Percentiles rank a stretch among this genome's conserved stretches.
phyloP scores from a whole-genome alignment of 2,113 vertebrate species.

The Rissa tridactyla region DNA sequence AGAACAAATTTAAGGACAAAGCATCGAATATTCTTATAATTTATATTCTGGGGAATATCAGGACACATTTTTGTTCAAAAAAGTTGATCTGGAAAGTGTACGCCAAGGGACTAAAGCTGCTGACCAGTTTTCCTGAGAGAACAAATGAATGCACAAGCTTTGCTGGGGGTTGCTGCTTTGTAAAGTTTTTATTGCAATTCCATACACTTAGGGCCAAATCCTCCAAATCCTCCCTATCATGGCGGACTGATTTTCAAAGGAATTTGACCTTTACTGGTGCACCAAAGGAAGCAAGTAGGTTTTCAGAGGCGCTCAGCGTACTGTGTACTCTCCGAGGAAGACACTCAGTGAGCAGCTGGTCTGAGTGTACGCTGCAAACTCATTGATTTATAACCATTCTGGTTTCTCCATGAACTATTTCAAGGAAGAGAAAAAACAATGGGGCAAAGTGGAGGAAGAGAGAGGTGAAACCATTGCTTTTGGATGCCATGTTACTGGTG shows the following conservation, averaged over 20 bases:
- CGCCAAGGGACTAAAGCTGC: fast-evolving
- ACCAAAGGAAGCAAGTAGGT: neutral
- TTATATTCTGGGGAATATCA: neutral
- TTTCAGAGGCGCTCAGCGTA: neutral
- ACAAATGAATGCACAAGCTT: neutral
- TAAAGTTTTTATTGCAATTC: neutral
- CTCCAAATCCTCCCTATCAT: neutral
- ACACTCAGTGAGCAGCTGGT: neutral
- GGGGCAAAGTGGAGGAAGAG: neutral
- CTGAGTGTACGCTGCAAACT: neutral
- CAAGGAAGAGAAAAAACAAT: neutral
- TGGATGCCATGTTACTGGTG: neutral
- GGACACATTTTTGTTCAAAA: neutral
- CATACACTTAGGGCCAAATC: neutral
- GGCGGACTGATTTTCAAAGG: neutral
- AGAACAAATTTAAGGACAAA: neutral
- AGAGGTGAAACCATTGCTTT: neutral
- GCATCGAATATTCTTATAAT: neutral
- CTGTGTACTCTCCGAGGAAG: neutral
- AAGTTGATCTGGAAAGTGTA: neutral
- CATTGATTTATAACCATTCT: neutral
- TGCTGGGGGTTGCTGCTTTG: neutral
- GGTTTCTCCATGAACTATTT: neutral
- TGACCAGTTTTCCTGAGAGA: neutral
- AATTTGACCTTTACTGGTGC: neutral